Base-by-base conservation (phyloP, 1,140 invertebrate genomes). In the Dryas iulia region DNA sequence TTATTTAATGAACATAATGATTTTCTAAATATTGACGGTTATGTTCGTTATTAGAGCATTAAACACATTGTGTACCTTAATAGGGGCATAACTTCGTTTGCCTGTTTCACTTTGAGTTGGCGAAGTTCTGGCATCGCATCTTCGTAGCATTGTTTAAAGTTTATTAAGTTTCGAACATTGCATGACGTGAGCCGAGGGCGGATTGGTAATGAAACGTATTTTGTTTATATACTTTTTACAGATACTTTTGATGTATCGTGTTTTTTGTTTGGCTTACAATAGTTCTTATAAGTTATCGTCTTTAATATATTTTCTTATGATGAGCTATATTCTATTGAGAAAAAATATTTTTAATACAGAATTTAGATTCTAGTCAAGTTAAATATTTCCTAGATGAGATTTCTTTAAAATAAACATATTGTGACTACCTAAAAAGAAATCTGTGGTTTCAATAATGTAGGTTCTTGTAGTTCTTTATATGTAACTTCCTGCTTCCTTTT, bases 81-180 rank as follows among this genome's bases (percentile, higher is more conserved):
- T 84, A 87, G 80, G 82, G 74, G 76, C 73, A 76, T 78, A 83
- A 84, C 81, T 84, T 81, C 58, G 74, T 77, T 80, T 78, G 75
- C 72, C 74, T 84, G 78, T 82, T 84, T 82, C 79, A 82, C 76
- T 80, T 82, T 66, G 69, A 83, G 80, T 84, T 84, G 70, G 68
- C 64, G 72, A 83, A 84, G 73, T 84, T 86, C 83, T 85, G 83
- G 86, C 84, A 84, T 83, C 85, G 82, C 82, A 82, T 87, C 83
- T 86, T 86, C 79, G 62, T 76, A 74, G 83, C 83, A 83, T 84
- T 87, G 81, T 87, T 86, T 86, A 82, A 87, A 87, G 83, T 87
- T 85, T 81, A 84, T 84, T 83, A 85, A 83, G 82, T 85, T 86
- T 81, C 52, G 78, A 82, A 85, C 82, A 81, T 84, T 64, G 79